phyloP scores from a whole-genome alignment of 2,888 invertebrate genomes.

The Sinohyriopsis cumingii region DNA sequence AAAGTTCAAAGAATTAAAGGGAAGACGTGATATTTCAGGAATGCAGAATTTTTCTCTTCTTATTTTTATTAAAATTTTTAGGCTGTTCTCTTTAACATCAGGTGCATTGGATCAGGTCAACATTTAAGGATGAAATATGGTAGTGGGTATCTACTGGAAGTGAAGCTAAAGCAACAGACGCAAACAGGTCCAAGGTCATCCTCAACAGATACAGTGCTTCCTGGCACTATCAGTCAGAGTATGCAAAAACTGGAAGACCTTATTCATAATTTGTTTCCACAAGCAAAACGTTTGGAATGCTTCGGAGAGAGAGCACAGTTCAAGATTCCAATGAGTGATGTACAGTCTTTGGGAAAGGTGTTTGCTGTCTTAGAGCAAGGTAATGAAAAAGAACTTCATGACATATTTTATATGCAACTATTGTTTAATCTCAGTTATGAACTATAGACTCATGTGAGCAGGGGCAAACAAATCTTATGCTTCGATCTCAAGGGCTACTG shows the following conservation, averaged over 20 bases:
- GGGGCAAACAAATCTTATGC: too few species aligned
- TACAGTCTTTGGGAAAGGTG: slow-evolving; percentile 84
- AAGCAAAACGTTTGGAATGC: slow-evolving; percentile 80
- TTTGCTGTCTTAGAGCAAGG: slow-evolving; percentile 87
- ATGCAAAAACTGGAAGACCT: slow-evolving; percentile 73
- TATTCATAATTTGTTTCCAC: slow-evolving; percentile 81
- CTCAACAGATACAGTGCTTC: slow-evolving; percentile 60
- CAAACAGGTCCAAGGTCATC: slow-evolving; percentile 24
- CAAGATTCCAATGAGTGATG: slow-evolving; percentile 84
- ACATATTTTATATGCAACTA: too few species aligned
- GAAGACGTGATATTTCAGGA: too few species aligned
- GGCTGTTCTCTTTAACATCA: slow-evolving; percentile 56
- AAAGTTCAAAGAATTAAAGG: too few species aligned
- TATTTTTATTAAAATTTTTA: too few species aligned
- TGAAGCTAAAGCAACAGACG: slow-evolving; percentile 77
- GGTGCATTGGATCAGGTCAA: slow-evolving; percentile 89
- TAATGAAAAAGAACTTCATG: slow-evolving; percentile 62
- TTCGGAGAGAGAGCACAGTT: slow-evolving; percentile 87
- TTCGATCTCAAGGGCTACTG: too few species aligned
- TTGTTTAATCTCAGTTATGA: too few species aligned
- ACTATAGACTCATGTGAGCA: too few species aligned
- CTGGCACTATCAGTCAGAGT: slow-evolving; percentile 35
- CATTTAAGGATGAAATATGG: slow-evolving; percentile 90
- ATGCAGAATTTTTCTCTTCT: too few species aligned
- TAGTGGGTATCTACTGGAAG: slow-evolving; percentile 88